Base-by-base conservation (phyloP, 2,113 vertebrate species). In the Sylvilagus bachmani region DNA sequence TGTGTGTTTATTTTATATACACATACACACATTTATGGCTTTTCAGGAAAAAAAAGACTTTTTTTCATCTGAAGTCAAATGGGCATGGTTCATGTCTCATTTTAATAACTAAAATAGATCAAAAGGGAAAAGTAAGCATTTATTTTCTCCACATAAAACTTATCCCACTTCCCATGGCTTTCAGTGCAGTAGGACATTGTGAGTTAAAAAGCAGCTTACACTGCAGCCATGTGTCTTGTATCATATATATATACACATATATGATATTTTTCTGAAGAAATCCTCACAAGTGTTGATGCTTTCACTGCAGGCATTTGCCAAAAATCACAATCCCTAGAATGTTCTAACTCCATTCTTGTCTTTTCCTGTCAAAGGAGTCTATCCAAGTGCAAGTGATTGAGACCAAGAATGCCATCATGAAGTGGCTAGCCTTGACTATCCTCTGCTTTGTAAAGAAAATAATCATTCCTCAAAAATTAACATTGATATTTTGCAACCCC, bases 61-160 rank as follows among this genome's bases (percentile, higher is more conserved):
- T 85, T 90, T 33, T 83, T 90, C n/a, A 58, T 61, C 22, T 71
- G 44, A 90, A 91, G 61, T 49, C 58, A 71, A 64, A 49, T 38
- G 29, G 22, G 24, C 22, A 82, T 74, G 81, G 12, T 69, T 85
- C 10, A 27, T 89, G 24, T 33, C 77, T 84, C 58, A 49, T 92
- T 93, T 49, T 24, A n/a, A 21, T 44, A 93, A 83, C 53, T 70
- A 85, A 88, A 90, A 74, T 74, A 95, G 67, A 81, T 58, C 51
- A 93, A 91, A 94, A 85, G 27, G 7, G 73, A 89, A 82, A 90
- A 14, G 25, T 53, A 92, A 81, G 38, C 33, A 2, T 87, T 93
- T 92, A 61, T 90, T 91, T 88, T 92, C 78, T 84, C 31, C 2
- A 24, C n/a, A 36, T 13, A 82, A 82, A 80, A 90, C 19, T 4